phyloP scores from a whole-genome alignment of 2,113 vertebrate genomes.

The Cyphomyrus discorhynchus region DNA sequence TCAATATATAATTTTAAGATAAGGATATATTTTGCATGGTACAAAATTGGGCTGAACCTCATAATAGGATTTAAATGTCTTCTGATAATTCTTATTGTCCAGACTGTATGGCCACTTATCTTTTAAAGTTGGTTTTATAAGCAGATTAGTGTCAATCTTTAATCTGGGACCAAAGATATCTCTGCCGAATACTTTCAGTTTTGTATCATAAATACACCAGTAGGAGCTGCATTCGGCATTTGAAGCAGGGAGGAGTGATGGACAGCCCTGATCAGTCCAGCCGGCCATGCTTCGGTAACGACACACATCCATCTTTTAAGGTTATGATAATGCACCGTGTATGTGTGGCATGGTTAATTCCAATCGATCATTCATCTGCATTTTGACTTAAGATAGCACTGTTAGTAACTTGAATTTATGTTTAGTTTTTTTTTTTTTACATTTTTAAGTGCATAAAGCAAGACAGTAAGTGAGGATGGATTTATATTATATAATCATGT shows the following conservation, averaged over 20 bases:
- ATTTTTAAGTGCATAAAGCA: background rate
- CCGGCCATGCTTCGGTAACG: background rate
- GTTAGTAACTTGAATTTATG: background rate
- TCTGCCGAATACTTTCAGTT: background rate
- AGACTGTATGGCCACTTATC: background rate
- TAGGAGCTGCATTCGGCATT: background rate
- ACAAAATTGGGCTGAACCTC: no score
- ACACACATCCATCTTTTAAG: background rate
- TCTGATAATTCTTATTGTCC: background rate
- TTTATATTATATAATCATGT: background rate
- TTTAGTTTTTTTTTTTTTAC: background rate
- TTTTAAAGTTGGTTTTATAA: background rate
- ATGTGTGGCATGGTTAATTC: background rate
- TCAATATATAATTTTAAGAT: no score
- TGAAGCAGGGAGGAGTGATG: background rate
- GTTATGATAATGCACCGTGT: background rate
- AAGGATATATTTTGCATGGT: no score
- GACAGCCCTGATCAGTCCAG: background rate
- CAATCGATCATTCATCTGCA: background rate
- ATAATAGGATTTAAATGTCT: background rate
- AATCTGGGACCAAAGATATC: no score
- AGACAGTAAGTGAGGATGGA: background rate
- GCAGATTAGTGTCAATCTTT: no score
- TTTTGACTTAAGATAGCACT: background rate
- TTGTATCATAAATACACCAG: background rate